phyloP scores from a whole-genome alignment of 2,888 invertebrate genomes.

The Gari tellinella region DNA sequence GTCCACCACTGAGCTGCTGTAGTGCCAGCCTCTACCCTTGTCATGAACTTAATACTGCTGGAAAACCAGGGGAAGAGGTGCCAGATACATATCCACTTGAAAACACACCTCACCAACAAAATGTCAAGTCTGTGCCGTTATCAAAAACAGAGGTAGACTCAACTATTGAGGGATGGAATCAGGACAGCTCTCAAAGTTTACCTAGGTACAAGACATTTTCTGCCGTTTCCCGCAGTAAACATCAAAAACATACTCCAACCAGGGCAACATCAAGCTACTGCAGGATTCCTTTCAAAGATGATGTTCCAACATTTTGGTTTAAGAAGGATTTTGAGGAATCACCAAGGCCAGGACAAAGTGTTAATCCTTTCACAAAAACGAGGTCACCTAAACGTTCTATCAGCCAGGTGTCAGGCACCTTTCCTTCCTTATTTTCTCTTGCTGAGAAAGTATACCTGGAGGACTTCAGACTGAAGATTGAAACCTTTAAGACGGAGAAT shows the following conservation, averaged over 20 bases:
- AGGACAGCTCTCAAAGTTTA: too few relatives aligned
- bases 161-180: too few relatives aligned
- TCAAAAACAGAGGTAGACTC: too few relatives aligned
- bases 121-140: too few relatives aligned
- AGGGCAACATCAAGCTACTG: constrained; percentile 48
- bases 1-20: constrained; percentile 20
- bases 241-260: constrained; percentile 20
- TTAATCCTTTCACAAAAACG: not conserved
- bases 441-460: constrained; percentile 30
- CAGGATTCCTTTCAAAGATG: constrained; percentile 46
- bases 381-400: constrained; percentile 49
- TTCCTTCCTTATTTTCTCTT: constrained; percentile 29
- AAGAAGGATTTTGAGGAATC: constrained; percentile 53
- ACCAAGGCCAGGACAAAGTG: constrained; percentile 14
- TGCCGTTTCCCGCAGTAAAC: not conserved
- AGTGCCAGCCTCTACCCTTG: constrained; percentile 22
- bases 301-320: constrained; percentile 51
- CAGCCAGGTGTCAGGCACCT: constrained; percentile 26
- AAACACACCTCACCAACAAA: too few relatives aligned
- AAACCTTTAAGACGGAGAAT: constrained; percentile 30
- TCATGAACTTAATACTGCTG: not conserved
- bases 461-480: constrained; percentile 38
- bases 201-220: too few relatives aligned
- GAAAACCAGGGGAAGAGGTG: too few relatives aligned
- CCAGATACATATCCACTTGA: too few relatives aligned